phyloP scores from a whole-genome alignment of 2,797 vertebrate genomes.

The Heliangelus exortis region DNA sequence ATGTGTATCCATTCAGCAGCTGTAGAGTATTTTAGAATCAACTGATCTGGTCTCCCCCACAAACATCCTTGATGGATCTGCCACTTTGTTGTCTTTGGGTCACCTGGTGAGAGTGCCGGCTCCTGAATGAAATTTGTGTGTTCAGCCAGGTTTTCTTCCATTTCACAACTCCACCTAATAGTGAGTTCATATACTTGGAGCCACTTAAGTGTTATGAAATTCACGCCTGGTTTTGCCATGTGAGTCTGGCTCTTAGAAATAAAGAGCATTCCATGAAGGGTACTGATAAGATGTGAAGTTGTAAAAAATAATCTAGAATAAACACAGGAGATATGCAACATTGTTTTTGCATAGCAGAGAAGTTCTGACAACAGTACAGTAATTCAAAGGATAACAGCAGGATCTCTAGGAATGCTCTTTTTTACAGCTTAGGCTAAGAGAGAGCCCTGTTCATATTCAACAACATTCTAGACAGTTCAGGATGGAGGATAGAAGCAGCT shows the following conservation, averaged over 20 bases:
- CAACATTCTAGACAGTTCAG: background rate
- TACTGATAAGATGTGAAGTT: conserved; percentile 8
- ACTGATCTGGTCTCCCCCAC: background rate
- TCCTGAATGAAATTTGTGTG: background rate
- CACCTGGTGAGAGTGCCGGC: background rate
- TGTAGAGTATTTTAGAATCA: background rate
- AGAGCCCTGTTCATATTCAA: background rate
- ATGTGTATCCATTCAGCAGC: background rate
- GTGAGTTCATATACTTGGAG: background rate
- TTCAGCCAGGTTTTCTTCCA: background rate
- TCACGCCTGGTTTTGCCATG: background rate
- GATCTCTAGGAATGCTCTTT: background rate
- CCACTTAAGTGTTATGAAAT: background rate
- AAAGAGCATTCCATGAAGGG: conserved; percentile 4
- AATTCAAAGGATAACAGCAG: background rate
- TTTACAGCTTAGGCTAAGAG: background rate
- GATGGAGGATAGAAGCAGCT: background rate
- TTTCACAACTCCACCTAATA: background rate
- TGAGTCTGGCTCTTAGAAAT: background rate
- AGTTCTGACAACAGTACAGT: background rate
- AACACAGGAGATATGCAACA: background rate
- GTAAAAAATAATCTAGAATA: conserved; percentile 28
- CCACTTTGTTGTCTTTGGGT: background rate
- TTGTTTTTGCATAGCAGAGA: conserved; percentile 4
- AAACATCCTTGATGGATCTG: background rate